These are phyloP conservation scores for Vesta saturnalis DNA, from an alignment of 2,888 invertebrate species.

Conservation along the genomic window DNA sequence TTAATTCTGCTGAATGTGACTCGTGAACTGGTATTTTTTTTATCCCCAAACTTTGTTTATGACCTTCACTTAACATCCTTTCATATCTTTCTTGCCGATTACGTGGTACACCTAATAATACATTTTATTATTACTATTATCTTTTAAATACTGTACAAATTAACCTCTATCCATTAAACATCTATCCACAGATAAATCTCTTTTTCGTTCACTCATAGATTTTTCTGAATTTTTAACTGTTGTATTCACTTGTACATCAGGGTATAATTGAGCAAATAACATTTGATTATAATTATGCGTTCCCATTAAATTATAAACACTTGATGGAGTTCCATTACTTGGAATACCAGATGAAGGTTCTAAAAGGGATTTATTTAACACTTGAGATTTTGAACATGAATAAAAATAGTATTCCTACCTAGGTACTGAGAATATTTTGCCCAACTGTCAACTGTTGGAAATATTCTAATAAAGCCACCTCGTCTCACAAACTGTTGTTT, in stretches of 20 bases:
- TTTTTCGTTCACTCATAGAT: slow-evolving; percentile 49
- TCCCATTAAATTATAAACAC: slow-evolving; percentile 68
- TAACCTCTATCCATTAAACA: slow-evolving; percentile 26
- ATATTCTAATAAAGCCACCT: slow-evolving; percentile 91
- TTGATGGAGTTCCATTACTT: slow-evolving; percentile 70
- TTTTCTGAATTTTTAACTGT: slow-evolving; percentile 27
- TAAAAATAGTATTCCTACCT: slow-evolving; percentile 62
- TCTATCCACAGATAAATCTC: slow-evolving; percentile 51
- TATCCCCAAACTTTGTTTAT: slow-evolving; percentile 56
- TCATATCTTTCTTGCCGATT: slow-evolving; percentile 60
- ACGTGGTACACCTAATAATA: slow-evolving; percentile 20
- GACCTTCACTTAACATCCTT: slow-evolving; percentile 59
- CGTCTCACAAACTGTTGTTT: slow-evolving; percentile 83
- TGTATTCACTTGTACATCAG: slow-evolving; percentile 61
- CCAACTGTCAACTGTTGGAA: slow-evolving; percentile 91
- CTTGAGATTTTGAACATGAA: neutral
- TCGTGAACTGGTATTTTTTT: slow-evolving; percentile 58
- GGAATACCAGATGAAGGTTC: slow-evolving; percentile 81
- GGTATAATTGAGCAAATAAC: slow-evolving; percentile 78
- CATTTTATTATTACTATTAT: neutral
- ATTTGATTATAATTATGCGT: slow-evolving; percentile 82
- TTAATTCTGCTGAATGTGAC: slow-evolving; percentile 53
- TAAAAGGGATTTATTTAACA: slow-evolving; percentile 51
- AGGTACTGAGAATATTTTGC: slow-evolving; percentile 81
- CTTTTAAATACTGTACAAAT: neutral